Conservation (phyloP, 2,888 invertebrate species). For the Aethes cnicana region DNA sequence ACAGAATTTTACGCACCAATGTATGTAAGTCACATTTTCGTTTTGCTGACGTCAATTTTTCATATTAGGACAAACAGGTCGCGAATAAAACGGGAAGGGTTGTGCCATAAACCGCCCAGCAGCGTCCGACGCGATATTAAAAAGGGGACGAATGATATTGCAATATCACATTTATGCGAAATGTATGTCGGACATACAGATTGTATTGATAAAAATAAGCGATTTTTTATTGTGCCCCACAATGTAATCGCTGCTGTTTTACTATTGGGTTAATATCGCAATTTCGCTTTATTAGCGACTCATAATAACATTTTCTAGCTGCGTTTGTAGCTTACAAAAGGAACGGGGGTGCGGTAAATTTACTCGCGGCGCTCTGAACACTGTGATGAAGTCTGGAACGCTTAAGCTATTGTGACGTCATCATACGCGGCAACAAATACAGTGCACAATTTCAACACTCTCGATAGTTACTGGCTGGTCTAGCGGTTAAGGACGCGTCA, state of each 20-base stretch:
- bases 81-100: conserved; percentile 82
- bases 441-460: too few species aligned
- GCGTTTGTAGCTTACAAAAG: background rate
- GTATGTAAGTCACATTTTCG: conserved; percentile 59
- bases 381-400: too few species aligned
- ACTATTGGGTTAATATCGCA: conserved; percentile 39
- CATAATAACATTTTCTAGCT: conserved; percentile 8
- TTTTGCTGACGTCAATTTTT: conserved; percentile 79
- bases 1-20: conserved; percentile 37
- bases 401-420: too few species aligned
- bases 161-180: conserved; percentile 83
- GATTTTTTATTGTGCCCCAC: conserved; percentile 77
- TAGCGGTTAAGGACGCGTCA: too few species aligned
- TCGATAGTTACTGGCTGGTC: too few species aligned
- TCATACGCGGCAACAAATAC: too few species aligned
- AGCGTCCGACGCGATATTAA: conserved; percentile 81
- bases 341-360: conserved; percentile 14
- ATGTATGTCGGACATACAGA: conserved; percentile 73
- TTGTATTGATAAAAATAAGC: conserved; percentile 83
- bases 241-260: conserved; percentile 55
- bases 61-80: conserved; percentile 82
- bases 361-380: conserved; percentile 20
- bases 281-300: conserved; percentile 27
- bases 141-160: conserved; percentile 82
- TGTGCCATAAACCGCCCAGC: conserved; percentile 79